Base-by-base conservation (phyloP, 1,140 invertebrate genomes). In the Halyomorpha halys region DNA sequence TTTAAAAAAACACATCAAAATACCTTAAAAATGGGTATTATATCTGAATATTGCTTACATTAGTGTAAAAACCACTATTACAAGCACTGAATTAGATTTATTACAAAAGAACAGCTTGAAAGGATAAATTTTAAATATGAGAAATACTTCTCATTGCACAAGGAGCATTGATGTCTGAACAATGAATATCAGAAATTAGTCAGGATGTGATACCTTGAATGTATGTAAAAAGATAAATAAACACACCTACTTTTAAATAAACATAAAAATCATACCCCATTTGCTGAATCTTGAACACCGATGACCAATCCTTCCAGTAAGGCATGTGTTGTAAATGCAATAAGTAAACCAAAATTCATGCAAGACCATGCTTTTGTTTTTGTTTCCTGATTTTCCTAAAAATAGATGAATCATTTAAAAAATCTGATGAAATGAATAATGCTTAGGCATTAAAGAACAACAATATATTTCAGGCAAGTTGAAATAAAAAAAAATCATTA, bases 221-320 rank as follows among this genome's bases (percentile, higher is more conserved):
- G 15, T 27, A 6, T 56, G 15, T 23, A 56, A 25, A 19, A 25
- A 16, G 27, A 65, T 68, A 44, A 59, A 59, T 15, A 59, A 16
- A 15, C 30, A 44, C 34, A 56, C 25, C 4, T n/a, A 19, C 3
- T 21, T 27, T 14, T 59, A 59, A 21, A 27, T 25, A 8, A 25
- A 25, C 16, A 23, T 59, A 27, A n/a, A 19, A n/a, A 19, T 69
- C 56, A 77, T 74, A 89, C 85, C 76, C 86, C 78, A 1, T 79
- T 70, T 44, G 78, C 68, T 9, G 74, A 76, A 65, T 82, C 80
- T 70, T 86, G 83, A 34, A 93, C 74, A 1, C 90, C 90, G 70
- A 94, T 87, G 1, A 89, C 88, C 34, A 93, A 72, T 45, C 90
- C 90, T 76, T 94, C 90, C 25, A 93, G 78, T 3, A 89, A 72